Evolutionary conservation across 2,888 invertebrate species (phyloP).

Genomic region (Xestia rhomboidea): DNA sequence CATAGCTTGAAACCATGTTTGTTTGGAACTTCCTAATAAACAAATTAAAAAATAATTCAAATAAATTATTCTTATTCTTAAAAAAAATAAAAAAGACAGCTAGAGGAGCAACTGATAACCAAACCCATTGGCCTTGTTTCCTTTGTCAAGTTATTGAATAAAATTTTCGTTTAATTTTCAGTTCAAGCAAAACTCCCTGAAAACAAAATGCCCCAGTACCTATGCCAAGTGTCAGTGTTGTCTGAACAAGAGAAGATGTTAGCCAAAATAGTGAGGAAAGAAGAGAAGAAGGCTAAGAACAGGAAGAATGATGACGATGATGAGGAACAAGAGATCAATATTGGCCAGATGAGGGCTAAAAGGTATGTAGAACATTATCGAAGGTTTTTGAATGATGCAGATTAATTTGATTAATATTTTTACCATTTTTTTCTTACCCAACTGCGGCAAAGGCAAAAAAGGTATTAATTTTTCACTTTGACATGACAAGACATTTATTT

Average conservation of each 20-base stretch:
- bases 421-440: neutral
- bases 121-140: neutral
- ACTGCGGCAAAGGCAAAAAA: constrained; percentile 18
- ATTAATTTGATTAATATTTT: constrained; percentile 1
- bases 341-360: constrained; percentile 89
- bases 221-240: constrained; percentile 95
- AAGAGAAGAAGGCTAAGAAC: constrained; percentile 94
- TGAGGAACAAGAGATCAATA: constrained; percentile 88
- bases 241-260: constrained; percentile 95
- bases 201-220: constrained; percentile 92
- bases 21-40: neutral
- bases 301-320: constrained; percentile 86
- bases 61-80: no score
- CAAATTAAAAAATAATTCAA: no score
- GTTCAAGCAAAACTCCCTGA: constrained; percentile 83
- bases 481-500: neutral
- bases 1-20: neutral
- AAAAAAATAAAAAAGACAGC: no score
- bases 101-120: neutral
- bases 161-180: constrained; percentile 47
- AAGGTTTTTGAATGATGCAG: neutral
- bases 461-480: neutral
- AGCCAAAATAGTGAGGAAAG: constrained; percentile 94
- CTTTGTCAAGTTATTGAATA: neutral
- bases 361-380: constrained; percentile 75